These are phyloP conservation scores for Carlito syrichta DNA, from an alignment of 2,113 vertebrate genomes.

Conservation along the genomic window DNA sequence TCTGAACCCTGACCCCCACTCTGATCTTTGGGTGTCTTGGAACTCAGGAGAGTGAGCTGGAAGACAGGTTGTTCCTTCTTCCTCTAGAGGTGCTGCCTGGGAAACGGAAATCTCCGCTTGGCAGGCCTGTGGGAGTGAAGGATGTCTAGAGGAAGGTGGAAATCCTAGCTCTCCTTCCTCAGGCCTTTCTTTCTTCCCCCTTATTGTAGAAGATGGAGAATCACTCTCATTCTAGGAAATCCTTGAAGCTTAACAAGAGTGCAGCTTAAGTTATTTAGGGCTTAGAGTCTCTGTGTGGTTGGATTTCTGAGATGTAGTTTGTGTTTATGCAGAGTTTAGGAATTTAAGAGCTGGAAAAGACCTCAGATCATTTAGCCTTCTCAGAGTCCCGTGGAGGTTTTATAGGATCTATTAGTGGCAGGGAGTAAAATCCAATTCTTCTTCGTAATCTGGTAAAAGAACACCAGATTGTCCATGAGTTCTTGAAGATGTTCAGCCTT, in stretches of 20 bases:
- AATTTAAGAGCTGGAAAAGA: neutral
- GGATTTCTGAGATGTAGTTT: constrained; percentile 35
- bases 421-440: neutral
- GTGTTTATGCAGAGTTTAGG: neutral
- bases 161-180: neutral
- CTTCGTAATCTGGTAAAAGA: neutral
- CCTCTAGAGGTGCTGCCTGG: neutral
- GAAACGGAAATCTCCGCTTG: neutral
- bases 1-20: too few relatives aligned
- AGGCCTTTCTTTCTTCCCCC: neutral
- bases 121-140: neutral
- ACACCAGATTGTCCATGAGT: neutral
- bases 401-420: fast-evolving
- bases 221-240: constrained; percentile 31
- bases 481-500: neutral
- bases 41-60: neutral
- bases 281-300: constrained; percentile 7
- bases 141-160: neutral
- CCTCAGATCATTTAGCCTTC: neutral
- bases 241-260: constrained; percentile 30
- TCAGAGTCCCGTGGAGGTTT: neutral
- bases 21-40: neutral
- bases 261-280: neutral
- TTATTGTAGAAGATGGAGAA: neutral
- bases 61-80: neutral